These are phyloP conservation scores for Lithophane socia DNA, from an alignment of 2,888 invertebrate species.

Conservation along the genomic window DNA sequence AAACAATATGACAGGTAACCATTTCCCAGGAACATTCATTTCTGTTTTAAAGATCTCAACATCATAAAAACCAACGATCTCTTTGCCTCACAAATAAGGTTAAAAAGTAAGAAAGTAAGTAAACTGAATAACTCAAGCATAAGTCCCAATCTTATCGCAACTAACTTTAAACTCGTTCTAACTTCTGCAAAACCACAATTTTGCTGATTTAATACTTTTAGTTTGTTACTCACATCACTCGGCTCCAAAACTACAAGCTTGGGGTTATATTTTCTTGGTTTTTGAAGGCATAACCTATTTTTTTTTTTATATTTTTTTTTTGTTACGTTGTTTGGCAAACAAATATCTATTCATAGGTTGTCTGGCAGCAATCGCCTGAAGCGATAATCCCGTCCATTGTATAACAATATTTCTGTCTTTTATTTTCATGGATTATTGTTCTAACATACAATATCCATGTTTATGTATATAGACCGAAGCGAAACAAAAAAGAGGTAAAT, in stretches of 20 bases:
- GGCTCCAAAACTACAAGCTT: conserved; percentile 23
- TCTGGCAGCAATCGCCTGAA: background rate
- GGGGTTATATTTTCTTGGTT: conserved; percentile 6
- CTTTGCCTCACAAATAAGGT: background rate
- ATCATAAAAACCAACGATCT: background rate
- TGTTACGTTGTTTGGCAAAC: background rate
- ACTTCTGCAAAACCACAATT: conserved; percentile 46
- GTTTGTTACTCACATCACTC: conserved; percentile 35
- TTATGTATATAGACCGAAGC: background rate
- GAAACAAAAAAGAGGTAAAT: background rate
- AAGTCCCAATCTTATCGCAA: conserved; percentile 36
- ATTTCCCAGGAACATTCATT: background rate
- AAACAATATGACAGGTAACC: background rate
- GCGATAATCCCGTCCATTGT: background rate
- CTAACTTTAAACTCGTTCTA: conserved; percentile 51
- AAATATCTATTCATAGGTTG: conserved; percentile 2
- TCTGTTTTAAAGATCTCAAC: background rate
- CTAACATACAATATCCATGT: background rate
- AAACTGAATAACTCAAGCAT: conserved; percentile 29
- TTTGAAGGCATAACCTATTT: background rate
- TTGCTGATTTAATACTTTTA: conserved; percentile 58
- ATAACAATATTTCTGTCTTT: background rate
- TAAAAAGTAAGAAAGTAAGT: conserved; percentile 24
- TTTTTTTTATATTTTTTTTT: too few relatives aligned
- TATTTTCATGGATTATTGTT: background rate